Evolutionary conservation across 2,113 vertebrate species (phyloP), one percentile per base, ranked within the genome.

Genomic region (Egretta garzetta): DNA sequence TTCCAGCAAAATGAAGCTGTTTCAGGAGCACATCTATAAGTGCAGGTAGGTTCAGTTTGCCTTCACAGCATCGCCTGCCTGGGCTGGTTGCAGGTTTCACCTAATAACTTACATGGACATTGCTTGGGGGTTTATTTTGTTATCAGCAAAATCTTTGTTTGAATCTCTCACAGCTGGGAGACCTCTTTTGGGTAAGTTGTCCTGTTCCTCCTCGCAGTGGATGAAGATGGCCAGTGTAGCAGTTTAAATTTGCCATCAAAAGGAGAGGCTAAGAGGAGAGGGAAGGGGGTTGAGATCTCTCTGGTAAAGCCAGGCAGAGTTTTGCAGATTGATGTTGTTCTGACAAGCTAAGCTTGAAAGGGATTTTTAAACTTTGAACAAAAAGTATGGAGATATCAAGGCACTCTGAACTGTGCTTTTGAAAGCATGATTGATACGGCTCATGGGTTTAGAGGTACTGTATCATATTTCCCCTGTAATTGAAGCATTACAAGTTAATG

Each of bases 21-120:
- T 99, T 41, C 98, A 98, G 96, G 98, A 99, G 67, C 98, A 97
- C 0, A 87, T 97, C 74, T 97, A 64, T 45, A 98, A 98, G 94
- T 98, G 98, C 98, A 99, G 98, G 99, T 99, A 96, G 81, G 91
- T 53, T 55, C 49, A 3, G 26, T 7, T 71, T 37, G 68, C n/a
- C 59, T 53, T 37, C 26, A 3, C 35, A 63, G n/a, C 80, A n/a
- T 32, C 33, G 3, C 14, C 52, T 52, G 23, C 50, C 37, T 8
- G 39, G 21, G 52, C 76, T 77, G 41, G 2, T 4, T 43, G 45
- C 14, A 1, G 13, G 8, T 39, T 85, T 53, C 18, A 30, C 23
- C 41, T 43, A 2, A 5, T 26, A 9, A 71, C 12, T 18, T 4
- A 7, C 0, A 10, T 3, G 16, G 58, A 19, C 1, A 3, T 23